Conservation (phyloP, 2,113 vertebrate genomes). For the Antidorcas marsupialis region DNA sequence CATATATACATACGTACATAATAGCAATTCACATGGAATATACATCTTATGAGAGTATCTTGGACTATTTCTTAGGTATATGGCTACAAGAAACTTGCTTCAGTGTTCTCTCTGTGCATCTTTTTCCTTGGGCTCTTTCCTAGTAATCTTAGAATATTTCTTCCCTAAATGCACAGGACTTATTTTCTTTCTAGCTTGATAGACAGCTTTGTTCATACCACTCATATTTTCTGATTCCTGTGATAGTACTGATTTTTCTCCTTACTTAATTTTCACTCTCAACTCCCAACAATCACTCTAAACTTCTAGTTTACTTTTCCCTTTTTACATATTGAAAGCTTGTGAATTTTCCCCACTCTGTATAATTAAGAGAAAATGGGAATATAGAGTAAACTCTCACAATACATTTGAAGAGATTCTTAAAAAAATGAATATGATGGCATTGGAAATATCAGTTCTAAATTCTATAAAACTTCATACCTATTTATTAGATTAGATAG, state of each 20-base stretch:
- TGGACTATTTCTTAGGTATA: background rate
- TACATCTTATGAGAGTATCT: background rate
- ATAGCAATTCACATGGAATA: background rate
- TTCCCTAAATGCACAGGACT: background rate
- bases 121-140: background rate
- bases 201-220: background rate
- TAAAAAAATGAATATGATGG: background rate
- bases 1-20: background rate
- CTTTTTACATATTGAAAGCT: background rate
- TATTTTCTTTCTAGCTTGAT: background rate
- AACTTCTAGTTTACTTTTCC: slow-evolving; percentile 5
- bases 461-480: background rate
- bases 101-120: background rate
- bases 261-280: background rate
- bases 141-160: background rate
- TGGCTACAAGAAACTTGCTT: background rate
- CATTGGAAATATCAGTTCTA: background rate
- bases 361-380: slow-evolving; percentile 10
- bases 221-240: background rate
- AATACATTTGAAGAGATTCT: background rate
- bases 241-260: slow-evolving; percentile 12
- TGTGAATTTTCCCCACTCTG: background rate
- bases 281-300: background rate
- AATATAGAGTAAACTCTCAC: background rate
- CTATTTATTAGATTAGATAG: background rate